Evolutionary conservation across 2,888 invertebrate genomes (phyloP).

Genomic region (Taenaris catops): DNA sequence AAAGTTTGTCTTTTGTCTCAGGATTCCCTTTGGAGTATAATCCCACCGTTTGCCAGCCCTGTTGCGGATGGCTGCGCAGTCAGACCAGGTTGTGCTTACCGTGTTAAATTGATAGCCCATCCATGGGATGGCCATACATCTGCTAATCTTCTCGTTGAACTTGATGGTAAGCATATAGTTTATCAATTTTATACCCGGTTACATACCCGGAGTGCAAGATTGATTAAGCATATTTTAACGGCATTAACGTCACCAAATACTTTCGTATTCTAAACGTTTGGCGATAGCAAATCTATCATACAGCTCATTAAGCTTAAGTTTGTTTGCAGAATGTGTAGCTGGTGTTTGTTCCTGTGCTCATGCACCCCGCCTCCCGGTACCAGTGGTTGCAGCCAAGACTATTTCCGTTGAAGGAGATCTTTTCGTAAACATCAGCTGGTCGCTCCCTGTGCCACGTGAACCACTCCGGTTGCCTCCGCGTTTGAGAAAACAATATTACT

Average conservation of each 20-base stretch:
- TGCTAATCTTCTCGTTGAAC: slow-evolving; percentile 40
- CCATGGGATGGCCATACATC: slow-evolving; percentile 63
- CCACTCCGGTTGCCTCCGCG: slow-evolving; percentile 51
- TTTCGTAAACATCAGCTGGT: slow-evolving; percentile 57
- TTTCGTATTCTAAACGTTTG: too few relatives aligned
- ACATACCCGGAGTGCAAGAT: too few relatives aligned
- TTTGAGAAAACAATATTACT: slow-evolving; percentile 45
- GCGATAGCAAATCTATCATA: too few relatives aligned
- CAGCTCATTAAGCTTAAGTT: too few relatives aligned
- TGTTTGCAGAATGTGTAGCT: slow-evolving; percentile 51
- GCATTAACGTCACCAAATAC: too few relatives aligned
- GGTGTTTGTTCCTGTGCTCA: slow-evolving; percentile 67
- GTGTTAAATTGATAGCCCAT: slow-evolving; percentile 48
- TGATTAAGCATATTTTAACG: too few relatives aligned
- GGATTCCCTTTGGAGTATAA: slow-evolving; percentile 48
- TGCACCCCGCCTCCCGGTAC: slow-evolving; percentile 49
- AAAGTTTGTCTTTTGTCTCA: slow-evolving; percentile 27
- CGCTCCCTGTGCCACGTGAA: slow-evolving; percentile 40
- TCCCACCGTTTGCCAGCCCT: slow-evolving; percentile 42
- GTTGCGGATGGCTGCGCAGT: slow-evolving; percentile 55
- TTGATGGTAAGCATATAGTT: slow-evolving; percentile 44
- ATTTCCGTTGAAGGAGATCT: slow-evolving; percentile 42
- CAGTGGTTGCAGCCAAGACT: slow-evolving; percentile 40
- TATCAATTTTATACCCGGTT: background rate
- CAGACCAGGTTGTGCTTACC: slow-evolving; percentile 58